Evolutionary conservation across 2,888 invertebrate species (phyloP), one percentile per base, ranked within the genome.

Genomic region (Blomia tropicalis): DNA sequence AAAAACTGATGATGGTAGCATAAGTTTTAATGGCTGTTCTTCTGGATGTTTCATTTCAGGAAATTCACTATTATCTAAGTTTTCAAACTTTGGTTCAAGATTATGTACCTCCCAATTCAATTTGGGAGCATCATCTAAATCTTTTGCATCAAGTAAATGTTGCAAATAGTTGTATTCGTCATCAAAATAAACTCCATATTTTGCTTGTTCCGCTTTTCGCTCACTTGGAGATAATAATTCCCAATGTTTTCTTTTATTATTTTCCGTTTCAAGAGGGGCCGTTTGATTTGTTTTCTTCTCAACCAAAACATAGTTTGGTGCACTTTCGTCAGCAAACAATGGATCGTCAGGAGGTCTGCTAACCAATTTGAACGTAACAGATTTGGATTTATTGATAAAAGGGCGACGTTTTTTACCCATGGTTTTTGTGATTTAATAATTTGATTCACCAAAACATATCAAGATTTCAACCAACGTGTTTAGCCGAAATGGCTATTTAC

Each of bases 151-250:
- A 69, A 81, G 81, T 63, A 96, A 78, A 79, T 96, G 92, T 73
- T 95, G 88, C 67, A 95, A 75, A 72, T 96, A 96, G 73, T 96
- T 83, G 73, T 91, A 93, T 69, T 92, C 89, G 75, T 96, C 93
- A 70, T 93, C 92, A 73, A 82, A 95, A 72, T 83, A 88, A 65
- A 96, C 83, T 1, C 93, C 95, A 78, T 81, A 92, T 72, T 91
- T 89, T 19, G 79, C 76, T 70, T 85, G 84, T 69, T 87, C 83
- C 66, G 84, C 82, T 67, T 75, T 78, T 0, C 80, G 77, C 68
- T 82, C 82, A 2, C 77, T 70, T 2, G 71, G 67, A 30, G 17
- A 14, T 30, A 19, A 14, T 29, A 36, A 19, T 1, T 17, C 11
- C 7, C 36, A 25, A 2, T 43, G 36, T 17, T 7, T 7, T 68